Evolutionary conservation across 2,113 vertebrate species (phyloP).

Genomic region (Octodon degus): DNA sequence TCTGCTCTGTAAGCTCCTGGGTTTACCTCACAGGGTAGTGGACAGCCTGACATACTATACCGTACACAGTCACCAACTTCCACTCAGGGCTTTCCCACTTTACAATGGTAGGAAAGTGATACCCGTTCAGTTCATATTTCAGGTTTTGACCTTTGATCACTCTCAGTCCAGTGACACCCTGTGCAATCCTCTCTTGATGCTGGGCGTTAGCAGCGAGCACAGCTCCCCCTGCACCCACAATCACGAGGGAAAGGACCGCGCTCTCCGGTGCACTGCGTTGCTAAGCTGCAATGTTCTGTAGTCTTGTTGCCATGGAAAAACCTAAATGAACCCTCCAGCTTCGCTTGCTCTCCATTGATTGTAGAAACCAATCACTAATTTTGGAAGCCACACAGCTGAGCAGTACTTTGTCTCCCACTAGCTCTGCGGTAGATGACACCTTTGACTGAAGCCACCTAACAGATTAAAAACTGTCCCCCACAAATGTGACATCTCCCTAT

Average conservation of each 20-base stretch:
- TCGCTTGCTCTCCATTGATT: not conserved
- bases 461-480: not conserved
- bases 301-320: not conserved
- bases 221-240: not conserved
- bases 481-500: not conserved
- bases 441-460: not conserved
- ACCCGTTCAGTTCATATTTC: not conserved
- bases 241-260: not conserved
- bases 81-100: not conserved
- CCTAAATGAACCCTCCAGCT: not conserved
- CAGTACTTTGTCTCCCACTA: not conserved
- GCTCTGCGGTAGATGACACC: not conserved
- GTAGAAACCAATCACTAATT: not conserved
- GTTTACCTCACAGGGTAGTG: not conserved
- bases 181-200: not conserved
- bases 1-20: not conserved
- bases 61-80: not conserved
- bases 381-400: not conserved
- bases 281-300: not conserved
- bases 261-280: not conserved
- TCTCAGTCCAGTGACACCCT: not conserved
- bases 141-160: not conserved
- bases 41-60: not conserved
- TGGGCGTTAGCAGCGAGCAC: not conserved
- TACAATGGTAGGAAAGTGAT: not conserved